Base-by-base conservation (phyloP, 2,888 invertebrate species). In the Drosophila imparisetae region DNA sequence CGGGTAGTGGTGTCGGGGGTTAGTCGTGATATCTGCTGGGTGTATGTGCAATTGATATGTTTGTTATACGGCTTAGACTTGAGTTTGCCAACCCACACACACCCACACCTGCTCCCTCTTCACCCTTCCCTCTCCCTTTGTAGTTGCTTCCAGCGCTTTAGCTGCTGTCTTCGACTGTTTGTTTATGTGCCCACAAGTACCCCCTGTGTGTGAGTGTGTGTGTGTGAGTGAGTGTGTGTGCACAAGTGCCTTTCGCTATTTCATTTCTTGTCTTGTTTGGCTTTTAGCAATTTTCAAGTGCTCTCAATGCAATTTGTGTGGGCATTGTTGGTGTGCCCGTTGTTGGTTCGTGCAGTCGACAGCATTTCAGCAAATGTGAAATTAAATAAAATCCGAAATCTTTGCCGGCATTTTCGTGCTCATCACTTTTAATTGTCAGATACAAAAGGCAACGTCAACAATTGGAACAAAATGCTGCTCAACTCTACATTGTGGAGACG, bases 231-330 rank as follows among this genome's bases (percentile, higher is more conserved):
- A n/a, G 63, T 62, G 74, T 74, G 71, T 89, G 77, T 75, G 84
- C 72, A 70, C 79, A 86, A 87, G 86, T 90, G 87, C 85, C 87
- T 89, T 89, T 90, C 87, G 87, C 90, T 89, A 89, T 89, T 90
- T 90, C 90, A 86, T 90, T 87, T 87, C 89, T 90, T 87, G 90
- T 87, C 90, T 86, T 90, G 90, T 87, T 89, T 87, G 90, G 86
- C 86, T 90, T 90, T 90, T 89, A 87, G 86, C 86, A 90, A 87
- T 87, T 87, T 90, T 89, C 90, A 90, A 86, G 89, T 86, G 89
- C 90, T 87, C 90, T 87, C 89, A 87, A 84, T 87, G 89, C 90
- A 90, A 90, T 87, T 87, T 87, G 87, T 84, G 89, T 78, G 80
- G 74, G 72, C 78, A 88, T 86, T 86, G 90, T 73, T 71, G 66